Evolutionary conservation across 2,888 invertebrate genomes (phyloP), one percentile per base, ranked within the genome.

Genomic region (Agrochola lota): DNA sequence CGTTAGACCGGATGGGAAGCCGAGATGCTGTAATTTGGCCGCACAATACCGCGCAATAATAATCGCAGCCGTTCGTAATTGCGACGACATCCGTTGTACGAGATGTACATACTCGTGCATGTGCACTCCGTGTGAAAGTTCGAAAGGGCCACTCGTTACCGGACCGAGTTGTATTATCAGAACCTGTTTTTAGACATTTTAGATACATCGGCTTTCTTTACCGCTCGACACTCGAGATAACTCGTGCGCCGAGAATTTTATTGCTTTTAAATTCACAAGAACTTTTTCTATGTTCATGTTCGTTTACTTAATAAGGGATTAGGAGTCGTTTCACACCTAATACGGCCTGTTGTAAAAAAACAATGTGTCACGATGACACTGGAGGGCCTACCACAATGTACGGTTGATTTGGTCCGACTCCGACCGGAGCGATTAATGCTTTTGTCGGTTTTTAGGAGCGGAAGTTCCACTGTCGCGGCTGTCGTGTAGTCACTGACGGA

Each of bases 1-100:
- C 78, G 77, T 87, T 88, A 91, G 89, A 92, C 95, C 95, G 96
- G 96, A 96, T 95, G 96, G 95, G 94, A 95, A 95, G 95, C 92
- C 92, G 95, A 96, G 95, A 95, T 93, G 95, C 93, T 93, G 95
- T 94, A 95, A 95, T 96, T 96, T 94, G 94, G 94, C 91, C 92
- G 94, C 93, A 96, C 96, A 96, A 96, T 96, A 93, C 94, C 92
- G 92, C 94, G 94, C 94, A 94, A 94, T 95, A 96, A 96, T 96
- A 96, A 96, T 95, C 95, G 95, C 94, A 93, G 93, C 91, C 92
- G 91, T 87, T 90, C 91, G 95, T 96, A 96, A 96, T 96, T 95
- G 95, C 95, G 93, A 91, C 94, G 95, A 95, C 96, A 96, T 96
- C 96, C 96, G 96, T 92, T 91, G 91, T 90, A 89, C 93, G 90